Base-by-base conservation (phyloP, 2,113 vertebrate genomes). In the Sinocyclocheilus anophthalmus region DNA sequence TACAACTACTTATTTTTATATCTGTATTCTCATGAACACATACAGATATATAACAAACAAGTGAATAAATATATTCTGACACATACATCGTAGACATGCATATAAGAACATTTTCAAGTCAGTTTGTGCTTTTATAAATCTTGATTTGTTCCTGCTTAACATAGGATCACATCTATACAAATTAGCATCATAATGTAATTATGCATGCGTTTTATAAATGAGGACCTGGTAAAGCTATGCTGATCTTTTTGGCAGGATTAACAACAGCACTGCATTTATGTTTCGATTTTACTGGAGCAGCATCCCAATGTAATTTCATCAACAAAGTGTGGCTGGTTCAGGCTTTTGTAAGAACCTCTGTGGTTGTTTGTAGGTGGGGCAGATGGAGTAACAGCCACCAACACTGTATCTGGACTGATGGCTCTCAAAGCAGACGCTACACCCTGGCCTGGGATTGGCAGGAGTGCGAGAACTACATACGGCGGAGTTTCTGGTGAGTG, bases 391-490 rank as follows among this genome's bases (percentile, higher is more conserved):
- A 99, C 97, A 65, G 97, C 97, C 90, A 98, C 96, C 87, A 98
- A 98, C 93, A 98, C 97, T 0, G 96, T 99, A 88, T 98, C 97
- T 18, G 97, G 97, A 45, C 89, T 98, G 92, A 99, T 97, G 96
- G 96, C 95, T 90, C 92, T 98, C 81, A 96, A 93, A 91, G 96
- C 95, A 3, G 95, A 97, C 14, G 94, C 95, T 59, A 93, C 94
- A 53, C 97, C 98, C 69, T 98, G 97, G 98, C 97, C 97, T 7
- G 91, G 96, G n/a, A 95, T 99, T 82, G 97, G 98, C 88, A 3
- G 20, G 63, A 93, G 83, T 53, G 95, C 94, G 90, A 94, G 93
- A 88, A 97, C 96, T 75, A 97, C 97, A 14, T 98, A 98, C 48
- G 97, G 97, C 88, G 97, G 97, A 0, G 61, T 98, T 89, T 99